Conservation (phyloP, 2,797 vertebrate genomes). For the Antrozous pallidus region DNA sequence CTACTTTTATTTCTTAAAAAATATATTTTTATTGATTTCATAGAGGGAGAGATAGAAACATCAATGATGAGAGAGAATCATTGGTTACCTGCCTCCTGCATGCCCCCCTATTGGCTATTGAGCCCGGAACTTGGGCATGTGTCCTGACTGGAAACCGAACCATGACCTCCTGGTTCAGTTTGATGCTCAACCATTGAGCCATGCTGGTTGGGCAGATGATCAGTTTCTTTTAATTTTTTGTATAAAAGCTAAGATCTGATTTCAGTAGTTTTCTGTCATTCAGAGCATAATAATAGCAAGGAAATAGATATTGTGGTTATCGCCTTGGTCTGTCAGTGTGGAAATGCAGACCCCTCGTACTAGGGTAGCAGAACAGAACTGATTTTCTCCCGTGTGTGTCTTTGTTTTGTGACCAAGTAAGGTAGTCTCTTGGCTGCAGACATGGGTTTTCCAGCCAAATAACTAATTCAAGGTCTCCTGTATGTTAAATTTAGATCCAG, state of each 20-base stretch:
- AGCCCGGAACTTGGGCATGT: too few species aligned
- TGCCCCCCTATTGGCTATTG: too few species aligned
- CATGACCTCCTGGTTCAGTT: too few species aligned
- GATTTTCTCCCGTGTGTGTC: neutral
- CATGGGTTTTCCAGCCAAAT: slow-evolving; percentile 59
- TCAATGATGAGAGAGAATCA: too few species aligned
- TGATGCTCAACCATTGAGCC: too few species aligned
- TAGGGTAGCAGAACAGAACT: neutral
- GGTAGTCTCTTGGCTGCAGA: slow-evolving; percentile 52
- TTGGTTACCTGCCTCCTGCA: too few species aligned
- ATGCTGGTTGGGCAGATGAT: neutral
- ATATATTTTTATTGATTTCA: too few species aligned
- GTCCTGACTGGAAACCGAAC: too few species aligned
- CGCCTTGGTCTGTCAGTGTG: slow-evolving; percentile 3
- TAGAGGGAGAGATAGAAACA: too few species aligned
- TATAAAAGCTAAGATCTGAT: neutral
- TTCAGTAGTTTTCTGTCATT: neutral
- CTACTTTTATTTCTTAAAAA: too few species aligned
- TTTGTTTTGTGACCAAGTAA: slow-evolving; percentile 51
- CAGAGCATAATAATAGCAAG: neutral
- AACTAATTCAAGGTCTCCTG: slow-evolving; percentile 49
- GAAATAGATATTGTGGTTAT: neutral
- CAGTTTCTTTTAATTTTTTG: neutral
- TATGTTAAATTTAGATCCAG: slow-evolving; percentile 65
- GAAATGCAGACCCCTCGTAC: neutral